phyloP scores from a whole-genome alignment of 2,888 invertebrate species.

The Atethmia centrago region DNA sequence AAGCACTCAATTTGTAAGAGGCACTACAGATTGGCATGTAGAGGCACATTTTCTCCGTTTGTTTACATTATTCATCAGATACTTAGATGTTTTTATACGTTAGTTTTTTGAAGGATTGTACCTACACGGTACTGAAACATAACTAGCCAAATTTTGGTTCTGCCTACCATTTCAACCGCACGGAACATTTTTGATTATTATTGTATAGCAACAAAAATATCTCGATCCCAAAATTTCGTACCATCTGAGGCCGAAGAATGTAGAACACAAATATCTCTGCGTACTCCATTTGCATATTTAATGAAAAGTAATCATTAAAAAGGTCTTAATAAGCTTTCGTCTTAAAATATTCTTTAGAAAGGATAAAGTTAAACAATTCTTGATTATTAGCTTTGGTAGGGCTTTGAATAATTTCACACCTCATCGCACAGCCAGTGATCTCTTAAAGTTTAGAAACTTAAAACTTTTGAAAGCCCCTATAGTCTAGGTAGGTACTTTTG shows the following conservation, averaged over 20 bases:
- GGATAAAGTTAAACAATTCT: slow-evolving; percentile 18
- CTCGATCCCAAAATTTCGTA: not conserved
- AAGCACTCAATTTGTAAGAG: too few relatives aligned
- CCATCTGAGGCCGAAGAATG: not conserved
- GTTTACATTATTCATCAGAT: not conserved
- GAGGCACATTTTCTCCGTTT: not conserved
- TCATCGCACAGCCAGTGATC: slow-evolving; percentile 5
- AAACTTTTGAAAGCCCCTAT: not conserved
- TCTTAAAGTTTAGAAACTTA: not conserved
- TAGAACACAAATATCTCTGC: not conserved
- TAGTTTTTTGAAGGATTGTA: too few relatives aligned
- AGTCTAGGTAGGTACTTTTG: not conserved
- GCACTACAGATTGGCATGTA: not conserved
- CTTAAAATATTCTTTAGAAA: slow-evolving; percentile 25
- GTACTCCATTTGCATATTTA: slow-evolving; percentile 36
- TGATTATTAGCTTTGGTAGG: slow-evolving; percentile 25
- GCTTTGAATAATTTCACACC: slow-evolving; percentile 36
- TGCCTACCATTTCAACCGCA: not conserved
- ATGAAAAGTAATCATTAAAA: slow-evolving; percentile 44
- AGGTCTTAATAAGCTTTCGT: slow-evolving; percentile 36
- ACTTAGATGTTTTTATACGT: too few relatives aligned
- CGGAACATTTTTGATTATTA: not conserved
- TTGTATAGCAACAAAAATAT: not conserved
- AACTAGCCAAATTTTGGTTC: not conserved
- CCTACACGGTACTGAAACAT: not conserved